phyloP scores from a whole-genome alignment of 2,888 invertebrate species.

The Lasioglossum calceatum region DNA sequence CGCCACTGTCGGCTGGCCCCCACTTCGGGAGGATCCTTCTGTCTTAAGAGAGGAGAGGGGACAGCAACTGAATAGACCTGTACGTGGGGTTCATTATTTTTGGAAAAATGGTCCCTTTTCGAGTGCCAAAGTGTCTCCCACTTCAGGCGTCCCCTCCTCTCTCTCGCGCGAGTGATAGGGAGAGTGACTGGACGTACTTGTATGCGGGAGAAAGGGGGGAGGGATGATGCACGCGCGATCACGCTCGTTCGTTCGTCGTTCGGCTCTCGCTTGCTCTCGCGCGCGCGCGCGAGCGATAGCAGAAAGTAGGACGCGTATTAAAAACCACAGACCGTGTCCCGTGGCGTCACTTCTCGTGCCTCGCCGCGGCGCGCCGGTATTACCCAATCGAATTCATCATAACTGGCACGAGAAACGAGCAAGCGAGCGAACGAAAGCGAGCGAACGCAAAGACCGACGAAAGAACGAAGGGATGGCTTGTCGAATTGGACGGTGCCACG shows the following conservation, averaged over 20 bases:
- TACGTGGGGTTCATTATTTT: neutral
- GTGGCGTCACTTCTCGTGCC: slow-evolving; percentile 79
- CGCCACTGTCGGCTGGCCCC: too few species aligned
- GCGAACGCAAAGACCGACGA: slow-evolving; percentile 4
- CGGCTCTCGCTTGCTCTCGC: slow-evolving; percentile 19
- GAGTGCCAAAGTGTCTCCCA: neutral
- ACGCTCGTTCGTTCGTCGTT: slow-evolving; percentile 51
- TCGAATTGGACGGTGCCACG: slow-evolving; percentile 30
- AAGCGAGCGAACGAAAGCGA: neutral
- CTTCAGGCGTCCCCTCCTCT: neutral
- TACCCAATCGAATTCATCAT: slow-evolving; percentile 84
- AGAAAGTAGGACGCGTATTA: slow-evolving; percentile 84
- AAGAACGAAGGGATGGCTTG: slow-evolving; percentile 17
- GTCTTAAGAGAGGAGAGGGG: neutral
- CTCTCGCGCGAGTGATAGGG: slow-evolving; percentile 1
- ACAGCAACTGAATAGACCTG: too few species aligned
- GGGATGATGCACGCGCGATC: slow-evolving; percentile 67
- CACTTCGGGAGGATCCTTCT: neutral
- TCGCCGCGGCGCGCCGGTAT: slow-evolving; percentile 72
- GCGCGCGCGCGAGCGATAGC: slow-evolving; percentile 75
- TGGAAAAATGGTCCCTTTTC: neutral
- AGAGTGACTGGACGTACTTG: slow-evolving; percentile 44
- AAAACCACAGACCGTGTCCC: slow-evolving; percentile 83
- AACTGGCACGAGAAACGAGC: slow-evolving; percentile 78
- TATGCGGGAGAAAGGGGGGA: slow-evolving; percentile 40